Evolutionary conservation across 1,140 invertebrate species (phyloP).

Genomic region (Pinna nobilis): DNA sequence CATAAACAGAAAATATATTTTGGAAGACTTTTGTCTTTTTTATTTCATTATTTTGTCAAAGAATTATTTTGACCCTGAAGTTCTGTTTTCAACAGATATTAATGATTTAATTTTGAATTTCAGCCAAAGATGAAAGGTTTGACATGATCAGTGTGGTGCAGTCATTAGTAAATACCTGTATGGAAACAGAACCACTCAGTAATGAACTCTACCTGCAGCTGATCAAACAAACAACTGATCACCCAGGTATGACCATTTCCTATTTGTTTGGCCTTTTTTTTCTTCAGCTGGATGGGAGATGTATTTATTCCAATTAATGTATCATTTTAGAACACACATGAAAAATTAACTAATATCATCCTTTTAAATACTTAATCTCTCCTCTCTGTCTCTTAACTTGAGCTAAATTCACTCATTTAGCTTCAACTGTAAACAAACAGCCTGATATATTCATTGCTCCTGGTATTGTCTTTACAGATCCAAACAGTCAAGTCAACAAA

Average conservation of each 20-base stretch:
- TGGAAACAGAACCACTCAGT: slow-evolving; percentile 85
- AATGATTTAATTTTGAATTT: background rate
- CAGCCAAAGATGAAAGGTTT: slow-evolving; percentile 37
- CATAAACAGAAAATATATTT: background rate
- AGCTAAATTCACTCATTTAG: too few species aligned
- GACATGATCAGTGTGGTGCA: slow-evolving; percentile 82
- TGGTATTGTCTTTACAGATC: slow-evolving; percentile 79
- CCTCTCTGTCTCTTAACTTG: too few species aligned
- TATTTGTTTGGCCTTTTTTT: too few species aligned
- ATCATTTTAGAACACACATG: too few species aligned
- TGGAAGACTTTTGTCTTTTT: background rate
- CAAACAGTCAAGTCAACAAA: slow-evolving; percentile 89
- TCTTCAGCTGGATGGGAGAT: too few species aligned
- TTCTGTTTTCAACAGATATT: too few species aligned
- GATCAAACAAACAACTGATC: slow-evolving; percentile 94
- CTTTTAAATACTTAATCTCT: too few species aligned
- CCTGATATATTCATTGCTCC: background rate
- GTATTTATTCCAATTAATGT: too few species aligned
- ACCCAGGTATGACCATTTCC: too few species aligned
- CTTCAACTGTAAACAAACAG: too few species aligned
- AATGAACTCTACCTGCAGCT: slow-evolving; percentile 95
- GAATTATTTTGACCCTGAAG: too few species aligned
- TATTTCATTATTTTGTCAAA: background rate
- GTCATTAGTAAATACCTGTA: slow-evolving; percentile 90
- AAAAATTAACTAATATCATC: too few species aligned